Evolutionary conservation across 2,888 invertebrate genomes (phyloP).

Genomic region (Cephus spinipes): DNA sequence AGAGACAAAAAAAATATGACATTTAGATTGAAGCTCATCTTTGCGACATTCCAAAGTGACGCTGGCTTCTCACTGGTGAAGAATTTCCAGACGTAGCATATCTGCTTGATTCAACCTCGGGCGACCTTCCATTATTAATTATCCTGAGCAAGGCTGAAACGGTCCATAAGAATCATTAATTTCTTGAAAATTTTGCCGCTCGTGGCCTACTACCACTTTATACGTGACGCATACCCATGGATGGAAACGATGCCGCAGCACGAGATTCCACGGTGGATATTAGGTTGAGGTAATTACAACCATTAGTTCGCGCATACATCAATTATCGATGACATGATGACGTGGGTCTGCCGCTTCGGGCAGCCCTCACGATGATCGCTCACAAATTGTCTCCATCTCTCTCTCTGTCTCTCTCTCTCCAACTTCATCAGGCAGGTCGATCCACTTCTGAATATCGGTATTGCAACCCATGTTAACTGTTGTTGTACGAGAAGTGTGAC

Average conservation of each 20-base stretch:
- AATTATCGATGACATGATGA: slow-evolving; percentile 64
- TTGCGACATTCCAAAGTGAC: neutral
- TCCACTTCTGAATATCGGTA: slow-evolving; percentile 8
- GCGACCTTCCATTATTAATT: slow-evolving; percentile 50
- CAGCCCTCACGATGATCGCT: slow-evolving; percentile 33
- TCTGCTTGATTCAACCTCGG: slow-evolving; percentile 36
- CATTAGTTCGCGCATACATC: slow-evolving; percentile 63
- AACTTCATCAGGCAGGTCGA: slow-evolving; percentile 3
- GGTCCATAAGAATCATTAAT: slow-evolving; percentile 32
- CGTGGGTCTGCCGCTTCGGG: slow-evolving; percentile 52
- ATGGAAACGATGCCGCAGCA: slow-evolving; percentile 27
- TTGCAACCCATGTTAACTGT: neutral
- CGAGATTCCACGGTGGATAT: slow-evolving; percentile 56
- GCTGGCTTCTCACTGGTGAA: neutral
- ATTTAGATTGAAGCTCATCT: neutral
- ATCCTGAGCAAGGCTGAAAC: slow-evolving; percentile 27
- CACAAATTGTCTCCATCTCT: slow-evolving; percentile 40
- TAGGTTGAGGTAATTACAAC: slow-evolving; percentile 60
- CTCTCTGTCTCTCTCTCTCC: slow-evolving; percentile 16
- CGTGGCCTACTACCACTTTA: neutral
- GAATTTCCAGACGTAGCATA: neutral
- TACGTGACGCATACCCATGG: slow-evolving; percentile 14
- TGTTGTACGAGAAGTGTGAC: neutral
- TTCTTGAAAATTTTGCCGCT: slow-evolving; percentile 37
- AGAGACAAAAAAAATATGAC: neutral